Conservation (phyloP, 2,797 vertebrate genomes). For the Austrolebias charrua region DNA sequence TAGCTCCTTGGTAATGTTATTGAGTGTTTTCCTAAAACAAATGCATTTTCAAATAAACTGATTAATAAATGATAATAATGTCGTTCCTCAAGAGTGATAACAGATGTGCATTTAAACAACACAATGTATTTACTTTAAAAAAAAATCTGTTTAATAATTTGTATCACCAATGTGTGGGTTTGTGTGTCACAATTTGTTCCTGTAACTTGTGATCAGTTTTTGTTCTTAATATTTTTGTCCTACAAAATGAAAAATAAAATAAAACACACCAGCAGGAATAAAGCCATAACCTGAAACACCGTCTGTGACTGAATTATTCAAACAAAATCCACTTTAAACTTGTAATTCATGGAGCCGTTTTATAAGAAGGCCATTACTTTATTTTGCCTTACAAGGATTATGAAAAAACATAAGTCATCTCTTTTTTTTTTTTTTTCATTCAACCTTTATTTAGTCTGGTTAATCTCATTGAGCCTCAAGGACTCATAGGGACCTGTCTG, state of each 20-base stretch:
- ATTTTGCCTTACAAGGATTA: too few relatives aligned
- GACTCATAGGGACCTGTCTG: too few relatives aligned
- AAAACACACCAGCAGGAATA: conserved; percentile 74
- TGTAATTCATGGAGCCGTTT: not conserved
- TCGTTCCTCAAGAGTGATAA: not conserved
- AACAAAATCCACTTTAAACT: too few relatives aligned
- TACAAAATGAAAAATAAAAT: conserved; percentile 25
- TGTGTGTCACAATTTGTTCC: conserved; percentile 26
- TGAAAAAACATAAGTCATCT: too few relatives aligned
- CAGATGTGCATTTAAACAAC: conserved; percentile 22
- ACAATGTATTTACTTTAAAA: conserved; percentile 11
- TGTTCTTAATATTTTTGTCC: conserved; percentile 43
- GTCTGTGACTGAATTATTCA: conserved; percentile 43
- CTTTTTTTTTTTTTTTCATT: too few relatives aligned
- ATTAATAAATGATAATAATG: conserved; percentile 9
- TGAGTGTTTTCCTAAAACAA: conserved; percentile 17
- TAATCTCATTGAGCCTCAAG: too few relatives aligned
- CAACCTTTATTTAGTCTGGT: too few relatives aligned
- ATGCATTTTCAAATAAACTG: conserved; percentile 10
- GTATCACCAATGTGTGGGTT: not conserved
- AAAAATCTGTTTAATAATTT: not conserved
- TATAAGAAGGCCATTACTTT: not conserved
- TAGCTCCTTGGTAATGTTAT: not conserved
- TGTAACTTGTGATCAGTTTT: conserved; percentile 29
- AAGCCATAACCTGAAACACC: conserved; percentile 75